phyloP scores from a whole-genome alignment of 1,140 invertebrate species.

The Trichoplusia ni region DNA sequence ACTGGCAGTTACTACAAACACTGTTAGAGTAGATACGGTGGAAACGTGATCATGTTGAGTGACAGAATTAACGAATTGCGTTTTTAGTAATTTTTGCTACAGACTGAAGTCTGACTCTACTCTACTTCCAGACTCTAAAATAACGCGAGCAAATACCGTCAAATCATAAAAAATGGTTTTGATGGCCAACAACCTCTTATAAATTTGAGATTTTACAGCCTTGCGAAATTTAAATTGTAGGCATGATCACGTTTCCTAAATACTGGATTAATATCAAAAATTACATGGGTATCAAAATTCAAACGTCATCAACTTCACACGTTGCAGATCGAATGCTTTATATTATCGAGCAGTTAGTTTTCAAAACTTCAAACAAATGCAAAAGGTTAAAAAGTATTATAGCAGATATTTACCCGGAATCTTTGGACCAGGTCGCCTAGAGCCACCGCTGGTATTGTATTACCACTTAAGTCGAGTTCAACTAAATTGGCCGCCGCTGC shows the following conservation, averaged over 20 bases:
- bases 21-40: constrained; percentile 20
- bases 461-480: constrained; percentile 90
- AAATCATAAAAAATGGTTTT: too few species aligned
- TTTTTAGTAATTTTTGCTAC: neutral
- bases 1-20: constrained; percentile 43
- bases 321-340: constrained; percentile 20
- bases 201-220: too few species aligned
- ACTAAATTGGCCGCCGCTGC: constrained; percentile 86
- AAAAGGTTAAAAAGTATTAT: neutral
- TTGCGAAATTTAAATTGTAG: too few species aligned
- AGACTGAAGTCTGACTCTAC: too few species aligned
- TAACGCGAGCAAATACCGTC: too few species aligned
- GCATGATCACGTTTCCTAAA: neutral
- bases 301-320: constrained; percentile 9
- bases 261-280: neutral
- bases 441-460: constrained; percentile 89
- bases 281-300: neutral
- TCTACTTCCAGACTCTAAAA: too few species aligned
- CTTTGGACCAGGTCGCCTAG: constrained; percentile 87
- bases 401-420: constrained; percentile 83
- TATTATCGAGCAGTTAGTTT: constrained; percentile 21
- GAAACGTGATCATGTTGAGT: constrained; percentile 1
- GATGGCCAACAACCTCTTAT: too few species aligned
- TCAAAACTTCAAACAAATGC: constrained; percentile 24
- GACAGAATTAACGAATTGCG: neutral